Evolutionary conservation across 2,888 invertebrate species (phyloP), one percentile per base, ranked within the genome.

Genomic region (Thelaira solivaga): DNA sequence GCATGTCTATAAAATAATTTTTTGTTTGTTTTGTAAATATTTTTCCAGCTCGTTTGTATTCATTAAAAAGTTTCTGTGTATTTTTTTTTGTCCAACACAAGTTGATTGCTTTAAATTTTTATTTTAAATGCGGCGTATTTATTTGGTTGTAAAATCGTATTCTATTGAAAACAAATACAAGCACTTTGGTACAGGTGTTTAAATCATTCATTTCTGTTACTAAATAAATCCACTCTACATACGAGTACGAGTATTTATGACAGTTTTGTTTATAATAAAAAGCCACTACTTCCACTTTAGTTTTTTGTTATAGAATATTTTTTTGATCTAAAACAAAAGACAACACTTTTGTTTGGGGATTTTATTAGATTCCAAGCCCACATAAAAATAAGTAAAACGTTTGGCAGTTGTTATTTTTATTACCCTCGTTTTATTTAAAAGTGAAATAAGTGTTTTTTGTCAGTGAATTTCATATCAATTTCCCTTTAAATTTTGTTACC

Each of bases 101-200:
- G 24, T 51, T 64, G 69, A 47, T 49, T 62, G 62, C 16, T 51
- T 26, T 41, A 53, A 29, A 20, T 29, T 26, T 45, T 57, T 29
- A 24, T 65, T 39, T 49, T 20, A 41, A 5, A 13, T 13, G 34
- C 34, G 31, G 45, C 4, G 5, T 45, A 16, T 20, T 18, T 31
- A 47, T n/a, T n/a, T n/a, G n/a, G 4, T 62, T 43, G 47, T 22
- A 4, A 45, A 45, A 16, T 34, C 2, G 8, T 45, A 45, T 67
- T 43, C 43, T 24, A 24, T 55, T 11, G 31, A 24, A 57, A n/a
- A n/a, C 16, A 11, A n/a, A 24, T 18, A 31, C 13, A n/a, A n/a
- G n/a, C n/a, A 29, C 24, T 49, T 31, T 2, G 18, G n/a, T 49
- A 53, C 71, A 76, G 71, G 71, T 71, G 76, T 71, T 65, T 65